Conservation (phyloP, 2,113 vertebrate genomes). For the Scomber japonicus region DNA sequence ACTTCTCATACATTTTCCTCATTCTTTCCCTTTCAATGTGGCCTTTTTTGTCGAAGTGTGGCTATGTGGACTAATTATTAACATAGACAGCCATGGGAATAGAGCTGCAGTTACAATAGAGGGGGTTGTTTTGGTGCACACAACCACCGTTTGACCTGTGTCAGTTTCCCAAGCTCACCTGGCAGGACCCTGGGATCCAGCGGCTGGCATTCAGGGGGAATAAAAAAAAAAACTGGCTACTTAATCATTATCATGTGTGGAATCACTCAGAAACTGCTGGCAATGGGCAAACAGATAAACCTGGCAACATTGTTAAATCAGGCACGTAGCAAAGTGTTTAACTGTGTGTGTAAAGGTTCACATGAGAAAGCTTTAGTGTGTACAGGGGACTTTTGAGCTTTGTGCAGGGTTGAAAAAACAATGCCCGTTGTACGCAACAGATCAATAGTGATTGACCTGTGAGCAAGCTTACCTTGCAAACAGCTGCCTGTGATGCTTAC, state of each 20-base stretch:
- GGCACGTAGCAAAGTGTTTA: conserved; percentile 58
- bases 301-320: conserved; percentile 65
- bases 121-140: conserved; percentile 78
- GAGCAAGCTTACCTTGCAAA: conserved; percentile 40
- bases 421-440: conserved; percentile 21
- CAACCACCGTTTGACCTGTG: conserved; percentile 64
- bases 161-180: conserved; percentile 80
- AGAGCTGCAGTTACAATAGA: conserved; percentile 81
- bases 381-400: conserved; percentile 60
- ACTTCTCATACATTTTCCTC: conserved; percentile 73
- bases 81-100: conserved; percentile 83
- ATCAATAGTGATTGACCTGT: conserved; percentile 66
- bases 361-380: conserved; percentile 68
- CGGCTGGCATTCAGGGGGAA: conserved; percentile 74
- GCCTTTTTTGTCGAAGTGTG: conserved; percentile 58
- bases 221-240: conserved; percentile 62
- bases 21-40: conserved; percentile 68
- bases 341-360: conserved; percentile 70
- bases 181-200: conserved; percentile 67
- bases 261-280: conserved; percentile 69
- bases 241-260: conserved; percentile 84
- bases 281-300: conserved; percentile 83
- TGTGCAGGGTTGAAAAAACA: conserved; percentile 50
- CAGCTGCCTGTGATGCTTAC: conserved; percentile 54
- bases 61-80: conserved; percentile 84